phyloP scores from a whole-genome alignment of 2,797 vertebrate species.

The Distichodus sexfasciatus region DNA sequence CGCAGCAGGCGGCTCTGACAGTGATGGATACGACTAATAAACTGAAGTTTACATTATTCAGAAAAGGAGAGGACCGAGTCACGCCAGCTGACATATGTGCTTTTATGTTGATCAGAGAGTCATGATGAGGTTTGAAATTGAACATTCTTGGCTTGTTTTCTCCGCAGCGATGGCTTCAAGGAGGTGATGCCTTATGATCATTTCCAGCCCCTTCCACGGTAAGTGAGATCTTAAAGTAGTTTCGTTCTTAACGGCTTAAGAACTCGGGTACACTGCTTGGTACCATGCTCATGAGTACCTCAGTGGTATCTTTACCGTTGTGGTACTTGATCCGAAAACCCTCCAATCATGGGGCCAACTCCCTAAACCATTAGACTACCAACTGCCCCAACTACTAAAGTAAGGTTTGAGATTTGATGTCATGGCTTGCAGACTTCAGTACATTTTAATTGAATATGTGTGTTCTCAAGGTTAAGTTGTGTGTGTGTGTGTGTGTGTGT shows the following conservation, averaged over 20 bases:
- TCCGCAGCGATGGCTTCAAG: slow-evolving; percentile 89
- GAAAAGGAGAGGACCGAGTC: no score
- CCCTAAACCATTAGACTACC: no score
- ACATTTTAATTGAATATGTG: no score
- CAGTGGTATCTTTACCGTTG: no score
- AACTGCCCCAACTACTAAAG: no score
- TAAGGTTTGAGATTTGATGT: no score
- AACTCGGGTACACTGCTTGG: background rate
- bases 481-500: background rate
- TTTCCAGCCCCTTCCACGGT: slow-evolving; percentile 93
- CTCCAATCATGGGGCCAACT: no score
- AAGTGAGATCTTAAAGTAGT: slow-evolving; percentile 68
- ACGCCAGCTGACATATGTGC: slow-evolving; percentile 5
- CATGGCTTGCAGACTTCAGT: no score
- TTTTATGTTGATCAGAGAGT: background rate
- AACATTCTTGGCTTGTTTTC: slow-evolving; percentile 42
- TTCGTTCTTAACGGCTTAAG: background rate
- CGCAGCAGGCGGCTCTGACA: background rate
- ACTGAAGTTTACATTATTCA: slow-evolving; percentile 11
- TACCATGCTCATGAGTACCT: no score
- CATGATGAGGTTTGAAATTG: background rate
- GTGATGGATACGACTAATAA: slow-evolving; percentile 7
- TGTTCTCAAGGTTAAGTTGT: background rate
- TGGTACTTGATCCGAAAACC: no score
- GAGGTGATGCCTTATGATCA: slow-evolving; percentile 96